These are phyloP conservation scores for Mythimna impura DNA, from an alignment of 2,888 invertebrate species.

Conservation along the genomic window DNA sequence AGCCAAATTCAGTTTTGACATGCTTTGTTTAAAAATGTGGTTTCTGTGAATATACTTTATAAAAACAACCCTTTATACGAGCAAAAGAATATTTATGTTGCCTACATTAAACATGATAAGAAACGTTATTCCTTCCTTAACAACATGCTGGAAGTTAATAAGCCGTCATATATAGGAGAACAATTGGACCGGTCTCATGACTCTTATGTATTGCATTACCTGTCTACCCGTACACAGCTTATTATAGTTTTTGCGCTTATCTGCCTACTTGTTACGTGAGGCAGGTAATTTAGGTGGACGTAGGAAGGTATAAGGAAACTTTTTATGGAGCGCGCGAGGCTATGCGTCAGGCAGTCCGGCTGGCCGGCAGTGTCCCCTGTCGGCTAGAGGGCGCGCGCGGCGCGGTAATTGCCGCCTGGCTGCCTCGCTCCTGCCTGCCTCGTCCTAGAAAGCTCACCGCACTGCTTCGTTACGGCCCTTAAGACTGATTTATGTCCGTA, in stretches of 20 bases:
- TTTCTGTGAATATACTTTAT: not conserved
- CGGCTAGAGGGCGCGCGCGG: slow-evolving; percentile 40
- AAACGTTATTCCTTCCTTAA: slow-evolving; percentile 48
- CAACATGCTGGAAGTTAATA: slow-evolving; percentile 57
- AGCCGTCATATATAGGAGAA: slow-evolving; percentile 58
- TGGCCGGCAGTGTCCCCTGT: not conserved
- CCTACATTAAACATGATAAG: slow-evolving; percentile 24
- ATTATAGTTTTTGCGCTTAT: slow-evolving; percentile 59
- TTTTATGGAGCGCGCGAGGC: slow-evolving; percentile 57
- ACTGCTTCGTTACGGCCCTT: slow-evolving; percentile 88
- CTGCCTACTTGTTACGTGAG: slow-evolving; percentile 60
- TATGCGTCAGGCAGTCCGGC: slow-evolving; percentile 44
- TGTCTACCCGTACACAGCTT: slow-evolving; percentile 54
- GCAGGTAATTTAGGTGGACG: slow-evolving; percentile 62
- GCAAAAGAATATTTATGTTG: slow-evolving; percentile 20
- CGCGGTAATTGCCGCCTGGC: slow-evolving; percentile 71
- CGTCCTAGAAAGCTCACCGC: slow-evolving; percentile 87
- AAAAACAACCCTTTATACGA: slow-evolving; percentile 1
- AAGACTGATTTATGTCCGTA: slow-evolving; percentile 88
- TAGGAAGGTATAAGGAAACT: slow-evolving; percentile 60
- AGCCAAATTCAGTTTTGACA: not conserved
- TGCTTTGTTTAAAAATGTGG: slow-evolving; percentile 1
- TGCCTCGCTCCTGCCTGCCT: slow-evolving; percentile 76
- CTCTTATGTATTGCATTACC: slow-evolving; percentile 50
- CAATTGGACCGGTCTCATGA: slow-evolving; percentile 60